Conservation (phyloP, 53 echinoderm and acorn worm species). For the Zoroaster sp. region DNA sequence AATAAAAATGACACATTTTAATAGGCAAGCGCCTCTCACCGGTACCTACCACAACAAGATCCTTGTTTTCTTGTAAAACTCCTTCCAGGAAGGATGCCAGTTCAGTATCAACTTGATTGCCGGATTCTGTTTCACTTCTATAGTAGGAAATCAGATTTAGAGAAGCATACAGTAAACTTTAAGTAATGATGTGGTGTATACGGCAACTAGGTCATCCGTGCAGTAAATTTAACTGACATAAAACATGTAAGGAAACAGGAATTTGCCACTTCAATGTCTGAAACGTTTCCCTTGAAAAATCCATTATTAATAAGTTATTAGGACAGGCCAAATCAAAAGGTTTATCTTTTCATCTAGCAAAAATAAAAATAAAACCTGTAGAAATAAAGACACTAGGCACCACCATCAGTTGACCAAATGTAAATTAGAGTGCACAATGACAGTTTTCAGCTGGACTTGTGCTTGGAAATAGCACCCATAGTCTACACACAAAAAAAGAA, state of each 20-base stretch:
- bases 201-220: not conserved
- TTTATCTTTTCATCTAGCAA: too few relatives aligned
- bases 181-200: not conserved
- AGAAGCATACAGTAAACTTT: not conserved
- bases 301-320: too few relatives aligned
- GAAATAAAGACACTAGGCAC: too few relatives aligned
- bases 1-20: too few relatives aligned
- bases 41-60: constrained; percentile 92
- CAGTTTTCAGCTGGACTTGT: too few relatives aligned
- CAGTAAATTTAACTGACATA: not conserved
- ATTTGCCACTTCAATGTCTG: not conserved
- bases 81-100: constrained; percentile 68
- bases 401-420: too few relatives aligned
- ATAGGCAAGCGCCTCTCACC: too few relatives aligned
- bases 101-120: constrained; percentile 89
- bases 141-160: not conserved
- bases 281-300: not conserved
- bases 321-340: too few relatives aligned
- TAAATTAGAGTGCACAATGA: too few relatives aligned
- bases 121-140: constrained; percentile 82
- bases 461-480: too few relatives aligned
- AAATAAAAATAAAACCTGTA: too few relatives aligned
- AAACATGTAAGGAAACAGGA: not conserved
- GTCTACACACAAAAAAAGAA: too few relatives aligned
- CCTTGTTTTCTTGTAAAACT: constrained; percentile 67